Evolutionary conservation across 1,140 invertebrate species (phyloP).

Genomic region (Neotoxoptera formosana): DNA sequence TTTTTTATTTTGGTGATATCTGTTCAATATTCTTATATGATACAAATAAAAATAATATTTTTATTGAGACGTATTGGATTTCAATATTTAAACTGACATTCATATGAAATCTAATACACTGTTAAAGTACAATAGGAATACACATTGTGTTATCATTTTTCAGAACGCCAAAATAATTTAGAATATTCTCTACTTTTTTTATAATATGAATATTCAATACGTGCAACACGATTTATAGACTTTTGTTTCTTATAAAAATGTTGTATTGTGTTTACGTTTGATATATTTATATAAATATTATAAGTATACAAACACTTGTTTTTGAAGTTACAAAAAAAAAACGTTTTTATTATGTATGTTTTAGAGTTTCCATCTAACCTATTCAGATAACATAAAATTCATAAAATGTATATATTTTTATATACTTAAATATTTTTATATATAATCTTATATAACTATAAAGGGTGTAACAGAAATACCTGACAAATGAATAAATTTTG

Average conservation of each 20-base stretch:
- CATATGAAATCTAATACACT: neutral
- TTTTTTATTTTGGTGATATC: neutral
- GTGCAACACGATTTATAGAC: neutral
- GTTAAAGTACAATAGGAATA: neutral
- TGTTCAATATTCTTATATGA: neutral
- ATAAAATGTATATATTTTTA: neutral
- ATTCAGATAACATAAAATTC: neutral
- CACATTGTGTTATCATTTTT: neutral
- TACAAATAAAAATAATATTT: neutral
- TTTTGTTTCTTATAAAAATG: neutral
- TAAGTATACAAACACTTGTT: neutral
- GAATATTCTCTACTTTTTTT: neutral
- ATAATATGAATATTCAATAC: neutral
- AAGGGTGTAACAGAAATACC: too few relatives aligned
- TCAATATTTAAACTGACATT: neutral
- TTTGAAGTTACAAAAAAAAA: neutral
- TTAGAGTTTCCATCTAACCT: neutral
- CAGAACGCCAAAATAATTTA: neutral
- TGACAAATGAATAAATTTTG: too few relatives aligned
- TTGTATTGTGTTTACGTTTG: neutral
- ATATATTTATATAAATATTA: neutral
- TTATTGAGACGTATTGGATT: neutral
- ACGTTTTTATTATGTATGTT: neutral
- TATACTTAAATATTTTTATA: too few relatives aligned
- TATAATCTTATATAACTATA: too few relatives aligned